These are phyloP conservation scores for Saguinus imperator DNA, from an alignment of 2,113 vertebrate genomes.

Conservation along the genomic window DNA sequence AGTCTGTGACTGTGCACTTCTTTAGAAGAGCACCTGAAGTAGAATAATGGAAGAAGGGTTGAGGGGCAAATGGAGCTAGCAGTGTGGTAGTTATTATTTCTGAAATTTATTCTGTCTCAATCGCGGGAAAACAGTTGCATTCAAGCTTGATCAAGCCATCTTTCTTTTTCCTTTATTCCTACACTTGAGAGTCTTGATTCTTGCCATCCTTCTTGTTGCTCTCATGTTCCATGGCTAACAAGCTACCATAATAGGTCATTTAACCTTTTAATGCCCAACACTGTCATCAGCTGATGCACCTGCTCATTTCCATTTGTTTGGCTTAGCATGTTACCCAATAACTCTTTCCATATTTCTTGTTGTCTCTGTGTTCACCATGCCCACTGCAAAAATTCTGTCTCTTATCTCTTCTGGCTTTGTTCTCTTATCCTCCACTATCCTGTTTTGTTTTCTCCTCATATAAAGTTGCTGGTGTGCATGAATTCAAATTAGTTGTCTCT, in stretches of 20 bases:
- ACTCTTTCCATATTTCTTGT: neutral
- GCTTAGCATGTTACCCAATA: neutral
- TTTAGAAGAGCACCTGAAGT: neutral
- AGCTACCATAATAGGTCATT: neutral
- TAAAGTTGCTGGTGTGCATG: neutral
- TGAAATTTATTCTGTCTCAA: neutral
- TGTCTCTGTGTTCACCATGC: neutral
- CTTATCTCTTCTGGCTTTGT: neutral
- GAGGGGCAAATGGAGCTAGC: neutral
- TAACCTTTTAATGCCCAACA: neutral
- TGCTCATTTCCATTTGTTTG: neutral
- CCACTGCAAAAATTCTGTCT: neutral
- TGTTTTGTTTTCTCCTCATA: neutral
- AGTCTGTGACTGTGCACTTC: neutral
- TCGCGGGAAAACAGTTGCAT: neutral
- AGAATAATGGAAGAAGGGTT: neutral
- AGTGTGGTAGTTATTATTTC: neutral
- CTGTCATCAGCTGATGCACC: neutral
- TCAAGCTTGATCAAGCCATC: neutral
- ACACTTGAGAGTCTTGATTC: neutral
- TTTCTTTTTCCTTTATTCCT: neutral
- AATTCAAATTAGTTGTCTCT: neutral
- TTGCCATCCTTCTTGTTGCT: neutral
- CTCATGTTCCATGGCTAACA: neutral
- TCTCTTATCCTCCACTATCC: neutral